These are phyloP conservation scores for Timema podura DNA, from an alignment of 2,888 invertebrate species.

Conservation along the genomic window DNA sequence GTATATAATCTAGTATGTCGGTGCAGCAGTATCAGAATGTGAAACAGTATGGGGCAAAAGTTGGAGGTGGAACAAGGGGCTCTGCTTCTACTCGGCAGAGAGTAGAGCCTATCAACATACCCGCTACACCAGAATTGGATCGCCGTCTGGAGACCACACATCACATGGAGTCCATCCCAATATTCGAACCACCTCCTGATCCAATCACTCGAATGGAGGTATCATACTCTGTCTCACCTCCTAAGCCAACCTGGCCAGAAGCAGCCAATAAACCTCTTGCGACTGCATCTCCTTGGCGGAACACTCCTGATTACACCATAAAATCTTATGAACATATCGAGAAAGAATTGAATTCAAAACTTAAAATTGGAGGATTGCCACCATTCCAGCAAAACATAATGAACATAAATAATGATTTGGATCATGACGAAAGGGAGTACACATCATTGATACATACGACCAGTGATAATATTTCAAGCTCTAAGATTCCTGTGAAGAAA, in stretches of 20 bases:
- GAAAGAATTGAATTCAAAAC: too few relatives aligned
- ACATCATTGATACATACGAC: conserved; percentile 43
- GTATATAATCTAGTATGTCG: too few relatives aligned
- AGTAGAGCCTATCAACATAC: conserved; percentile 54
- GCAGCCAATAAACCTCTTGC: too few relatives aligned
- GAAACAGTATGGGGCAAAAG: conserved; percentile 14
- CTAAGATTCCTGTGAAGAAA: conserved; percentile 60
- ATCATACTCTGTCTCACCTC: conserved; percentile 47
- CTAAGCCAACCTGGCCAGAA: conserved; percentile 45
- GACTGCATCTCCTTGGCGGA: too few relatives aligned
- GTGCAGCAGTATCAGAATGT: not conserved
- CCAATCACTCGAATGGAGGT: conserved; percentile 39
- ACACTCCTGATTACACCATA: too few relatives aligned
- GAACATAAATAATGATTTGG: conserved; percentile 39
- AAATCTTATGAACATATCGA: too few relatives aligned
- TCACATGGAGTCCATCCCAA: conserved; percentile 7
- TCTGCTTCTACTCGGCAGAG: conserved; percentile 54
- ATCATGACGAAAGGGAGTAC: conserved; percentile 38
- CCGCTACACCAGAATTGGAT: conserved; percentile 42
- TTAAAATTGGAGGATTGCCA: too few relatives aligned
- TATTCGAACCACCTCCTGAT: conserved; percentile 9
- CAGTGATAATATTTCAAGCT: conserved; percentile 42
- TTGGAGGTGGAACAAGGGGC: conserved; percentile 39
- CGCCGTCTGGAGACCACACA: conserved; percentile 7
- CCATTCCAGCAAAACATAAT: conserved; percentile 6